These are phyloP conservation scores for Scrobipalpa costella DNA, from an alignment of 2,888 invertebrate genomes.

Conservation along the genomic window DNA sequence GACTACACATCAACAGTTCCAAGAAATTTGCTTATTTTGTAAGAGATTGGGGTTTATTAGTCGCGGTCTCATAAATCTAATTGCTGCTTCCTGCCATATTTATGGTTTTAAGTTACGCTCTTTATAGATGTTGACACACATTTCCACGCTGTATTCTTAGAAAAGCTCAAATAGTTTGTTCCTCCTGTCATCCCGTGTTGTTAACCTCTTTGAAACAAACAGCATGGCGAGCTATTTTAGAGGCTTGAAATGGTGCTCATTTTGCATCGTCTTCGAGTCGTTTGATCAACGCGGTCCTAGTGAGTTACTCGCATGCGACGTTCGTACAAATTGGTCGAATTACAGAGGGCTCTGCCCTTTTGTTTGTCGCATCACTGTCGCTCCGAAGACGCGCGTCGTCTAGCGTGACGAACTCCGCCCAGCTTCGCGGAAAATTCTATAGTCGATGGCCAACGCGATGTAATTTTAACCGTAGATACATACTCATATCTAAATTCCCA, in stretches of 20 bases:
- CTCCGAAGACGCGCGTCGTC: constrained; percentile 33
- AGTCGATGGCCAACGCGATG: constrained; percentile 10
- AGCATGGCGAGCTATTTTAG: constrained; percentile 57
- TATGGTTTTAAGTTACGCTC: constrained; percentile 54
- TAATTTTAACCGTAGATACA: not conserved
- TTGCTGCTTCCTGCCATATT: constrained; percentile 55
- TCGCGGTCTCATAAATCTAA: constrained; percentile 54
- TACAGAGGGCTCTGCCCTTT: constrained; percentile 51
- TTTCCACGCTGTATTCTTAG: constrained; percentile 60
- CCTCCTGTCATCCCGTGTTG: constrained; percentile 53
- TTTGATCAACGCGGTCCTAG: constrained; percentile 66
- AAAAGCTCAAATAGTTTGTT: constrained; percentile 42
- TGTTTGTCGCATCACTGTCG: constrained; percentile 44
- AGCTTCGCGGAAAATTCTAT: constrained; percentile 36
- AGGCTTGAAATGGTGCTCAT: constrained; percentile 61
- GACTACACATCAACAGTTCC: not conserved
- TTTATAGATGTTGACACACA: constrained; percentile 59
- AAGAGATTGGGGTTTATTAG: constrained; percentile 56
- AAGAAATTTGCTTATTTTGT: not conserved
- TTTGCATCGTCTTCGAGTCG: constrained; percentile 48
- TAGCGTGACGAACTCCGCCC: constrained; percentile 33
- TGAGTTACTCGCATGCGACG: constrained; percentile 61
- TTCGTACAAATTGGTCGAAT: constrained; percentile 68
- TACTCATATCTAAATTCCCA: not conserved
- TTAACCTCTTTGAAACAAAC: constrained; percentile 60